Base-by-base conservation (phyloP, 2,888 invertebrate genomes). In the Steromphala cineraria region DNA sequence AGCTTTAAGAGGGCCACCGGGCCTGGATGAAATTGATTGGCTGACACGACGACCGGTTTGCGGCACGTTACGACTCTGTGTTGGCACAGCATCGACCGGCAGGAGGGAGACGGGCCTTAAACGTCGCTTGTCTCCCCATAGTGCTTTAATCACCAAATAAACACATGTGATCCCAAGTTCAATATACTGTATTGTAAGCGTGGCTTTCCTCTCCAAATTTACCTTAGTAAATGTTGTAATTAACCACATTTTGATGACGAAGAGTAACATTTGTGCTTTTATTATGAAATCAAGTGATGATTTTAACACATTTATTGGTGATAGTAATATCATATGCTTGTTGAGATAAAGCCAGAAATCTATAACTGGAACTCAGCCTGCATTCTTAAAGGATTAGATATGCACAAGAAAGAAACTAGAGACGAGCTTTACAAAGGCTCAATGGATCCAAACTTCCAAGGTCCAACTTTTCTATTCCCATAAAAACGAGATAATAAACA, bases 51-150 rank as follows among this genome's bases (percentile, higher is more conserved):
- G 71, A 10, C 40, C 71, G 10, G 71, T 71, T 40, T 71, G 71
- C 40, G 36, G 71, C 71, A 36, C 71, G 71, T 31, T 71, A 71
- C 71, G 71, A 71, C 71, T 36, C 71, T 4, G 31, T 71, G 71
- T 71, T 71, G 31, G 36, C 31, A 17, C 28, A 71, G 40, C 36
- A 36, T 71, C 40, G 36, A 31, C 71, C 40, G 19, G 10, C 40
- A 36, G 36, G 15, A 17, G 28, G 19, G 36, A 71, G 71, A 19
- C 36, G 28, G 71, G 31, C 36, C 36, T 36, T 24, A 36, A 71
- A 71, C 36, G 71, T 19, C 71, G 71, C 71, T 71, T 71, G 71
- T 71, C 71, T 71, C 71, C 36, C 71, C 28, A 71, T 71, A 71
- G 71, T 40, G 71, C 71, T 71, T 71, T 71, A 71, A 71, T 71